Base-by-base conservation (phyloP, 2,888 invertebrate species). In the Trilocha varians region DNA sequence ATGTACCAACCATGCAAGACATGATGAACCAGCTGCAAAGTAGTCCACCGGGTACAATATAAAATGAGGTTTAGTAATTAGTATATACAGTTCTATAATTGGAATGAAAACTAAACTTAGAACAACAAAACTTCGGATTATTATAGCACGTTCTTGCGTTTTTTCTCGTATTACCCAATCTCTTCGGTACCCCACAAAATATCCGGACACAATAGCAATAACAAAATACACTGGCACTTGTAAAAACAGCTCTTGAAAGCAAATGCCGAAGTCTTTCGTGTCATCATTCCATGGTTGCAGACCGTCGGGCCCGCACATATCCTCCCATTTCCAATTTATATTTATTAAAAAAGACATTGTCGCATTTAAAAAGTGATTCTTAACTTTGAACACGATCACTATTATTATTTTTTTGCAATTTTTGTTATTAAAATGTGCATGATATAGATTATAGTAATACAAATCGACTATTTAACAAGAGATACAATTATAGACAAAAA, bases 171-270 rank as follows among this genome's bases (percentile, higher is more conserved):
- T 75, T 3, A 91, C 89, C 73, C 87, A 88, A 46, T 88, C 85
- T 42, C 82, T 84, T 55, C 91, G 89, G 51, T 88, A 89, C 9
- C 95, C 95, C 52, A 92, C 90, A 67, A 93, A 92, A 78, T 91
- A 97, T 0, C 93, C 91, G n/a, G 96, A 96, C 36, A 90, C 71
- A 13, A 91, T 82, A 3, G 95, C 93, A 52, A 96, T 87, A 32
- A 95, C 59, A 37, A 89, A 87, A 59, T 92, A 89, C 35, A 91
- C 72, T 13, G 96, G 95, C 55, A 94, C 88, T 70, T 93, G 90
- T 32, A 97, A 85, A 62, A 90, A 91, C 39, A 96, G 75, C 73
- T 93, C 91, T 73, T 96, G 95, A 68, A 97, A 97, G 73, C 97
- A 97, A 44, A 91, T 83, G 42, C 94, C 91, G 57, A 97, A 88